Base-by-base conservation (phyloP, 1,140 invertebrate genomes). In the Heterodera schachtii region DNA sequence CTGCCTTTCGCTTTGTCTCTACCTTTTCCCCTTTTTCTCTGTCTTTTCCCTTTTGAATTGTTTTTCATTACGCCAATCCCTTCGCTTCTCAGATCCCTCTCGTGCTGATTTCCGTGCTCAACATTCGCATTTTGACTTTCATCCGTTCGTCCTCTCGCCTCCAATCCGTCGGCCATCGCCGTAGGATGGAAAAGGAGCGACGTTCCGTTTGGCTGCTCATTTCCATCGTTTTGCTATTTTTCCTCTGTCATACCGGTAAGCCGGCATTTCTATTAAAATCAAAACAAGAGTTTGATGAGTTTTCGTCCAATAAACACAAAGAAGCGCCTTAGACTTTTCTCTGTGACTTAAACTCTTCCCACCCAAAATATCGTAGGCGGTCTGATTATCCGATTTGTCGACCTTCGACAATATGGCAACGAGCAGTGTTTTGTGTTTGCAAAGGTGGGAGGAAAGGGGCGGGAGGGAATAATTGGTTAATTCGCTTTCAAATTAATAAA, bases 201-300 rank as follows among this genome's bases (percentile, higher is more conserved):
- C 85, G 87, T 31, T 86, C 88, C 7, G 81, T 88, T 44, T 83
- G 81, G 74, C 78, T 89, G 5, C 82, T 89, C 16, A 90, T 89
- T 46, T 83, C 88, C 19, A 89, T 89, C 69, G 87, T 89, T 43
- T 71, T 89, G 16, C 66, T 89, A 31, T 89, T 89, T 75, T 89
- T 89, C 46, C 52, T 83, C 31, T 89, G 87, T 71, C 87, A 89
- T 79, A 89, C 87, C 2, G 87, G 87, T 87, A 21, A n/a, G 73
- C 52, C n/a, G 11, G 6, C 64, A 64, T 3, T 8, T 70, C 31
- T 5, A 57, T 71, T 11, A 73, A n/a, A 16, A 73, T 73, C n/a
- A n/a, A n/a, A n/a, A n/a, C n/a, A n/a, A n/a, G 41, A 75, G 75
- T 52, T 41, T 79, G 31, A 31, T 31, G 31, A 31, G 31, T 31